These are phyloP conservation scores for Resseliella maxima DNA, from an alignment of 2,888 invertebrate species.

Conservation along the genomic window DNA sequence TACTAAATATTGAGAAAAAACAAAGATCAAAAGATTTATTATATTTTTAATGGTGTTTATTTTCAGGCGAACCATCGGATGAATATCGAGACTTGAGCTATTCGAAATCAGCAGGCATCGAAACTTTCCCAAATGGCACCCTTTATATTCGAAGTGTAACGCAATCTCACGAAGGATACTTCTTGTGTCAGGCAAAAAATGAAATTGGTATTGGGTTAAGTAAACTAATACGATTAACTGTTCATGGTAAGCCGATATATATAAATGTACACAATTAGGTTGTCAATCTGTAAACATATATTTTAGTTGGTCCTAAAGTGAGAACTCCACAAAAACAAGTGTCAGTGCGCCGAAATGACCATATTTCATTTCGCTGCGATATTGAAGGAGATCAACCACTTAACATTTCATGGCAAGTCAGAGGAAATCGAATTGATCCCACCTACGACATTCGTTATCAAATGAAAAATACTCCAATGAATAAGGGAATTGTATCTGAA, in stretches of 20 bases:
- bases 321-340: slow-evolving; percentile 68
- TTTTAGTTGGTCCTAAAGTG: slow-evolving; percentile 69
- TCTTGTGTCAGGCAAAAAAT: slow-evolving; percentile 73
- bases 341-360: slow-evolving; percentile 69
- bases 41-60: neutral
- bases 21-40: neutral
- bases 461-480: slow-evolving; percentile 66
- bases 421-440: slow-evolving; percentile 69
- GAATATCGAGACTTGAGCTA: slow-evolving; percentile 71
- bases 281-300: neutral
- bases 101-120: slow-evolving; percentile 66
- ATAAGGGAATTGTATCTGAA: slow-evolving; percentile 69
- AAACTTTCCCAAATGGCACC: slow-evolving; percentile 68
- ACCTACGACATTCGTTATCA: slow-evolving; percentile 69
- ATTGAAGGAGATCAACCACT: slow-evolving; percentile 70
- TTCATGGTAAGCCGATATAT: slow-evolving; percentile 70
- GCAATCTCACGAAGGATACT: slow-evolving; percentile 71
- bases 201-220: slow-evolving; percentile 73
- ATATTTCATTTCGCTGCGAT: slow-evolving; percentile 69
- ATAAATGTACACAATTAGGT: slow-evolving; percentile 60
- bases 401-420: slow-evolving; percentile 69
- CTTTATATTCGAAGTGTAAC: slow-evolving; percentile 69
- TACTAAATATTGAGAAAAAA: neutral
- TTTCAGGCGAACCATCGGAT: slow-evolving; percentile 65
- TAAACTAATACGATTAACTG: slow-evolving; percentile 72